Conservation (phyloP, 2,888 invertebrate species). For the Orchesella flavescens region DNA sequence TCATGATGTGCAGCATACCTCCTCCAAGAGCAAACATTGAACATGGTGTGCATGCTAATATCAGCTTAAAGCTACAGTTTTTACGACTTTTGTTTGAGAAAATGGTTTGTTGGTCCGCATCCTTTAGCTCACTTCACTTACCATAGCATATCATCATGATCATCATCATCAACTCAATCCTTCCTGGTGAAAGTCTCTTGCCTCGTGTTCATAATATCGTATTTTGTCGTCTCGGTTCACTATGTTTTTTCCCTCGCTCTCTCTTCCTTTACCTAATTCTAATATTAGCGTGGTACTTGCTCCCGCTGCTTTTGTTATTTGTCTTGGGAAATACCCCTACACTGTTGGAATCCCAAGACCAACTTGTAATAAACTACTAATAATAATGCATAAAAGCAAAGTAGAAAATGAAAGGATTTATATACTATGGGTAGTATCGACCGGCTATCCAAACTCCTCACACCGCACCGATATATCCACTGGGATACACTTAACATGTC, state of each 20-base stretch:
- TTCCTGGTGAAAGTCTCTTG: no score
- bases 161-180: no score
- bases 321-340: constrained; percentile 4
- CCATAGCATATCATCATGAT: no score
- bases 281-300: constrained; percentile 2
- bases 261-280: neutral
- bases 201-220: neutral
- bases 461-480: neutral
- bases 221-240: neutral
- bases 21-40: neutral
- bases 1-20: no score
- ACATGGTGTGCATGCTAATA: constrained; percentile 7
- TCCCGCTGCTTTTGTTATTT: constrained; percentile 17
- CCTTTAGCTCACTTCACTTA: neutral
- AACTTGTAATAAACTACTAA: constrained; percentile 10
- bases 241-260: neutral
- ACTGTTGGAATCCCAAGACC: neutral
- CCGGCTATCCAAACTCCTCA: neutral
- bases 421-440: neutral
- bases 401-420: constrained; percentile 33
- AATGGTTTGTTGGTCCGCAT: constrained; percentile 2
- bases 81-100: constrained; percentile 20
- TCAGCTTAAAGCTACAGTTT: constrained; percentile 1
- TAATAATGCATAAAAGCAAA: constrained; percentile 46
- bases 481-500: neutral